A percentile compares a stretch with the other conserved stretches of the same genome.
Evolutionary conservation across 23 tunicate genomes (phyloP).

Genomic region (Ascidia mentula): DNA sequence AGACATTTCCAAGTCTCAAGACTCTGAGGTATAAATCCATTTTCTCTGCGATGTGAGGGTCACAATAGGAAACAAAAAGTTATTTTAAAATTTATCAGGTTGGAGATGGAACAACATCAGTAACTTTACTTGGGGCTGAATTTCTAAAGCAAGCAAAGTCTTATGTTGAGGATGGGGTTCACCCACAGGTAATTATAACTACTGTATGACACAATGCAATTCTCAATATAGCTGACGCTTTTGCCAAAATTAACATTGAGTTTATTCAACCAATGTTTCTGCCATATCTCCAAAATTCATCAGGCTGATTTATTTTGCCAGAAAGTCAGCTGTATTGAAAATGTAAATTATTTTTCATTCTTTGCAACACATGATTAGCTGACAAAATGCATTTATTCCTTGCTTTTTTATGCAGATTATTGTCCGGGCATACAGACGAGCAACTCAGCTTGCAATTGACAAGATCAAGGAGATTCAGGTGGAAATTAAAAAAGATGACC

Average conservation of each 20-base stretch:
- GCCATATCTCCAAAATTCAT: no score
- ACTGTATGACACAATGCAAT: no score
- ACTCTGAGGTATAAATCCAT: slow-evolving; percentile 92
- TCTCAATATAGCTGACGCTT: no score
- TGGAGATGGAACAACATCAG: slow-evolving; percentile 98
- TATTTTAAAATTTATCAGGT: slow-evolving; percentile 32
- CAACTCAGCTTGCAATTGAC: slow-evolving; percentile 86
- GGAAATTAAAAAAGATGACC: slow-evolving; percentile 69
- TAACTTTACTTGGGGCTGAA: slow-evolving; percentile 93
- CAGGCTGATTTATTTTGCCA: no score
- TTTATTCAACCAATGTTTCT: no score
- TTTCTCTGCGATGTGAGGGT: not conserved
- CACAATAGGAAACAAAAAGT: not conserved
- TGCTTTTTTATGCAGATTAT: slow-evolving; percentile 46
- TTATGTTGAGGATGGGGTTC: slow-evolving; percentile 95
- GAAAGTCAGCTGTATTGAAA: no score
- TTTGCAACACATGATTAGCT: not conserved
- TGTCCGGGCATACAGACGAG: slow-evolving; percentile 82
- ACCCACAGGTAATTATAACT: slow-evolving; percentile 95
- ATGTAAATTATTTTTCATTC: no score
- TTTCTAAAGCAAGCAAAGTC: slow-evolving; percentile 81
- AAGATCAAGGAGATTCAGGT: slow-evolving; percentile 90
- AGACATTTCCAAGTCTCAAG: slow-evolving; percentile 97
- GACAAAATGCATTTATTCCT: not conserved
- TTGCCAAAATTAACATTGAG: no score